Base-by-base conservation (phyloP, 1,140 invertebrate genomes). In the Nasonia longicornis region DNA sequence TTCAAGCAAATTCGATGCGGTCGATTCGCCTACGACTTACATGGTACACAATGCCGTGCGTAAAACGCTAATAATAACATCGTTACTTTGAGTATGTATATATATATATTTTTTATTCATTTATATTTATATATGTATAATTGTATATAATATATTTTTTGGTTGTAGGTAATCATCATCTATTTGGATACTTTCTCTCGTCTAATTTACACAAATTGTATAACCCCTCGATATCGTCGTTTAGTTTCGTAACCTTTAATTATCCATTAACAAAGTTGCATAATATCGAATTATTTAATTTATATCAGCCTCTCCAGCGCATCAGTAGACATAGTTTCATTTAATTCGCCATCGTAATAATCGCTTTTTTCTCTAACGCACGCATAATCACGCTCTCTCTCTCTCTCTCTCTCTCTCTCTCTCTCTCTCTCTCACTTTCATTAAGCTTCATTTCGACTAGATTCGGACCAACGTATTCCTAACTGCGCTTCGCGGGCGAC, bases 111-210 rank as follows among this genome's bases (percentile, higher is more conserved):
- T 71, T 84, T 58, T 80, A 35, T 79, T 71, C 31, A 81, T 83
- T 75, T 80, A 84, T 82, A 82, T 82, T 69, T 80, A 81, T 79
- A 70, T 79, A 72, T 81, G 35, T 82, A 81, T 83, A 77, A 70
- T 82, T 83, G 83, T 84, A 81, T 78, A 81, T 70, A 75, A 67
- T 80, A 85, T 86, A 79, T 86, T 82, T 77, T 83, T 84, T 84
- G 82, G 83, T 83, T 85, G 84, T 87, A 87, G 84, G 83, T 86
- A 86, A 85, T 86, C 81, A 71, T 85, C 75, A 63, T 79, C 83
- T 86, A 87, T 85, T 77, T 87, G 84, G 81, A 87, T 89, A 89
- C 88, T 89, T 89, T 89, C 88, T 89, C 87, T 88, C 85, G 84
- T 88, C 87, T 89, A 89, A 89, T 89, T 87, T 88, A 88, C 88